These are phyloP conservation scores for Helostoma temminkii DNA, from an alignment of 2,797 vertebrate species.

Conservation along the genomic window DNA sequence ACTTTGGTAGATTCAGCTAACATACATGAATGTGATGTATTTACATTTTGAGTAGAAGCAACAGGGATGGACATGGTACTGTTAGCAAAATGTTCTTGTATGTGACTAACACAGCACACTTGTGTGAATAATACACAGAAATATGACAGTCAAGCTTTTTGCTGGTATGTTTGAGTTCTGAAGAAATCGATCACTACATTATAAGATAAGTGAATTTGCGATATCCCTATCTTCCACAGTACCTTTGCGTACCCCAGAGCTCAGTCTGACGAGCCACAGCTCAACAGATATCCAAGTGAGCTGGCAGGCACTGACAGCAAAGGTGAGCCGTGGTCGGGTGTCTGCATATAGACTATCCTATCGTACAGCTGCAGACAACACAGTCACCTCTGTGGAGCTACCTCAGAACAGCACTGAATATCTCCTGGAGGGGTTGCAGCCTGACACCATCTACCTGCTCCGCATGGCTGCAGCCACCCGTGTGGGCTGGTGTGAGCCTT, in stretches of 20 bases:
- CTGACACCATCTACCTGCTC: conserved; percentile 94
- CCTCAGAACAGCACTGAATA: conserved; percentile 86
- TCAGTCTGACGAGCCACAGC: conserved; percentile 92
- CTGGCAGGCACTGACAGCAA: conserved; percentile 92
- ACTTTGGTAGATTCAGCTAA: conserved; percentile 62
- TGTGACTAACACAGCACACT: not conserved
- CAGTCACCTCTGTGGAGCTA: conserved; percentile 88
- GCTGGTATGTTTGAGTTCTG: conserved; percentile 4
- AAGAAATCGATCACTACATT: not conserved
- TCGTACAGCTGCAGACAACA: conserved; percentile 88
- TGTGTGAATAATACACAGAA: not conserved
- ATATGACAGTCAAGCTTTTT: not conserved
- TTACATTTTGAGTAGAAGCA: conserved; percentile 41
- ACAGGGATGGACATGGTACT: conserved; percentile 8
- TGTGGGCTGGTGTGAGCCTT: conserved; percentile 94
- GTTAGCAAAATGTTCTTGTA: not conserved
- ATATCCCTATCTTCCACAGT: conserved; percentile 79
- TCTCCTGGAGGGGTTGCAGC: conserved; percentile 87
- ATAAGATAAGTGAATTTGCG: conserved; percentile 10
- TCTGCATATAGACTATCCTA: conserved; percentile 91
- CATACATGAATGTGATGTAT: too few species aligned
- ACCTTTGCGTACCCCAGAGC: conserved; percentile 94
- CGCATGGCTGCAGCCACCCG: conserved; percentile 93
- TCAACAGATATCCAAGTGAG: conserved; percentile 93
- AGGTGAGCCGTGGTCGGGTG: conserved; percentile 90